phyloP scores from a whole-genome alignment of 2,797 vertebrate species.

The Fringilla coelebs region DNA sequence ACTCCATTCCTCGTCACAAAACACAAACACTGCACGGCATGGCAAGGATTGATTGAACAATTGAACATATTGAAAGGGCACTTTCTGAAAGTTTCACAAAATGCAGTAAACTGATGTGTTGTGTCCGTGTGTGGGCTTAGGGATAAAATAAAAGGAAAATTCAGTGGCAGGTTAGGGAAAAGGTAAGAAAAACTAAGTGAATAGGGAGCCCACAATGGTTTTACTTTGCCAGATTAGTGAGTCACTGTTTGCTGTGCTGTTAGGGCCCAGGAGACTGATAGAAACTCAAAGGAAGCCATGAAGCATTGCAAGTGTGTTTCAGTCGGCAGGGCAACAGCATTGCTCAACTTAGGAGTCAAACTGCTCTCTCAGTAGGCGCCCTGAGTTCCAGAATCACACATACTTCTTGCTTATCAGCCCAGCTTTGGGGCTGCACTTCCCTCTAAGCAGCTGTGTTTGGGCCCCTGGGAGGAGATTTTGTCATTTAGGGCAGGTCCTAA shows the following conservation, averaged over 20 bases:
- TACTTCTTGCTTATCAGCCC: background rate
- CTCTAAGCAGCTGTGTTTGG: slow-evolving; percentile 10
- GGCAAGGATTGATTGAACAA: no score
- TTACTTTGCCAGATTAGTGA: slow-evolving; percentile 50
- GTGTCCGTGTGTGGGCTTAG: background rate
- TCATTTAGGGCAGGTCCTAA: slow-evolving; percentile 30
- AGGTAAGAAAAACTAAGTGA: slow-evolving; percentile 21
- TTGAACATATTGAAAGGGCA: background rate
- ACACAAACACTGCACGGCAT: background rate
- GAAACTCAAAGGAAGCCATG: slow-evolving; percentile 10
- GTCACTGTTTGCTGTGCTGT: slow-evolving; percentile 50
- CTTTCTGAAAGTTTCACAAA: background rate
- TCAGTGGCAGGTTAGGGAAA: background rate
- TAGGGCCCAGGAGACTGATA: slow-evolving; percentile 21
- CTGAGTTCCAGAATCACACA: background rate
- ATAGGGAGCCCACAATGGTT: slow-evolving; percentile 1
- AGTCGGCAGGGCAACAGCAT: background rate
- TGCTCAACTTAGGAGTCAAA: slow-evolving; percentile 18
- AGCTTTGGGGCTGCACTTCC: background rate
- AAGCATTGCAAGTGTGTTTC: background rate
- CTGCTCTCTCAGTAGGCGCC: background rate
- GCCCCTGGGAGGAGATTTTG: slow-evolving; percentile 13
- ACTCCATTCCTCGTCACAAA: background rate
- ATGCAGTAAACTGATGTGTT: background rate
- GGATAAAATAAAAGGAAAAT: slow-evolving; percentile 27